phyloP scores from a whole-genome alignment of 2,888 invertebrate genomes.

The Hydroisotoma schaefferi region DNA sequence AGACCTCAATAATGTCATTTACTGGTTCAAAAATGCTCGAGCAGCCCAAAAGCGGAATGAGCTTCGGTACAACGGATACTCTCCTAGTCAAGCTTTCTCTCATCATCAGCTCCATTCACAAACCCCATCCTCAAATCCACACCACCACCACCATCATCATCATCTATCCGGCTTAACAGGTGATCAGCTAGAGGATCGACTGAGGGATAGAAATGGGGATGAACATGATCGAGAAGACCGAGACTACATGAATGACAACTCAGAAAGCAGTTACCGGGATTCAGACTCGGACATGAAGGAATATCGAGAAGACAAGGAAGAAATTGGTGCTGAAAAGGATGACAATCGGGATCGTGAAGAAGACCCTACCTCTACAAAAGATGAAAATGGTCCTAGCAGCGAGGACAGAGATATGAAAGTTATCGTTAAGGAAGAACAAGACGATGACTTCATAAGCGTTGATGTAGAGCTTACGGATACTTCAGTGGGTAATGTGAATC shows the following conservation, averaged over 20 bases:
- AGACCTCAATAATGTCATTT: slow-evolving; percentile 92
- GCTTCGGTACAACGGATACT: slow-evolving; percentile 53
- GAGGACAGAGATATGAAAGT: slow-evolving; percentile 15
- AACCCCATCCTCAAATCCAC: slow-evolving; percentile 52
- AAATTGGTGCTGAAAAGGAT: slow-evolving; percentile 28
- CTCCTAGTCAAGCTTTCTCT: slow-evolving; percentile 24
- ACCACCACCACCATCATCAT: slow-evolving; percentile 44
- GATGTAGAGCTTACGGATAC: slow-evolving; percentile 37
- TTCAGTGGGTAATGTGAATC: slow-evolving; percentile 16
- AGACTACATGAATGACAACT: slow-evolving; percentile 32
- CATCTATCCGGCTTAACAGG: slow-evolving; percentile 19
- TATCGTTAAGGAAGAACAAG: slow-evolving; percentile 34
- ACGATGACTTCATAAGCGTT: slow-evolving; percentile 41
- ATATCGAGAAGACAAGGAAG: slow-evolving; percentile 36
- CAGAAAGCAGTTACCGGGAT: slow-evolving; percentile 25
- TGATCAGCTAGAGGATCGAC: slow-evolving; percentile 7
- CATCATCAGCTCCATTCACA: slow-evolving; percentile 16
- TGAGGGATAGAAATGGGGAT: slow-evolving; percentile 3
- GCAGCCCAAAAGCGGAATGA: slow-evolving; percentile 82
- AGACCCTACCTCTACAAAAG: background rate
- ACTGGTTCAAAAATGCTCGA: slow-evolving; percentile 96
- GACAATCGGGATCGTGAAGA: slow-evolving; percentile 28
- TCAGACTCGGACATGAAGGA: slow-evolving; percentile 29
- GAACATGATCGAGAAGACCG: too few species aligned
- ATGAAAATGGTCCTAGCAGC: background rate